Percentiles rank a stretch among this genome's conserved stretches.
phyloP scores from a whole-genome alignment of 2,888 invertebrate species.

The Morpho achilles region DNA sequence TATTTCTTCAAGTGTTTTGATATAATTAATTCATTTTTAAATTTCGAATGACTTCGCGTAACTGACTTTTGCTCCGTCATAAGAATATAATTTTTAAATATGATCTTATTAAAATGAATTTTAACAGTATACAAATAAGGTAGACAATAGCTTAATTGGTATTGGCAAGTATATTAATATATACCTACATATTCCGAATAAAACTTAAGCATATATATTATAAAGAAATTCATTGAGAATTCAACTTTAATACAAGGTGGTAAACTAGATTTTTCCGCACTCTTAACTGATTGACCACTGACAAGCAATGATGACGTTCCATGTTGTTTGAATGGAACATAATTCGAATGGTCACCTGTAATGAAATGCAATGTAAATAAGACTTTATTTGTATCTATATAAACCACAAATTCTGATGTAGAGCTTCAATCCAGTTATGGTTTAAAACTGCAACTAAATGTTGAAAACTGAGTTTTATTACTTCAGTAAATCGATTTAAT shows the following conservation, averaged over 20 bases:
- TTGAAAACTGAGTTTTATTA: constrained; percentile 23
- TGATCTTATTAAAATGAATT: too few relatives aligned
- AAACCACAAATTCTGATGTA: constrained; percentile 29
- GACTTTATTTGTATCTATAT: constrained; percentile 33
- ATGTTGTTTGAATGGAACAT: constrained; percentile 57
- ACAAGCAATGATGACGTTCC: constrained; percentile 53
- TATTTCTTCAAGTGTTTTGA: too few relatives aligned
- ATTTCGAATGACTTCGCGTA: too few relatives aligned
- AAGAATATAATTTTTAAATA: too few relatives aligned
- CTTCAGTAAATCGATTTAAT: constrained; percentile 14
- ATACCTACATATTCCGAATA: too few relatives aligned
- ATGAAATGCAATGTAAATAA: constrained; percentile 13
- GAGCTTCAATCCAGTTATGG: constrained; percentile 22
- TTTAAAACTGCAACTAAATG: constrained; percentile 22
- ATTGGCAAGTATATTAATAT: too few relatives aligned
- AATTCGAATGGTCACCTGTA: constrained; percentile 66
- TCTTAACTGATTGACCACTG: constrained; percentile 32
- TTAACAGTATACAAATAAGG: too few relatives aligned
- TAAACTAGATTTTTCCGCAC: constrained; percentile 37
- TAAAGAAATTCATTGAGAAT: constrained; percentile 12
- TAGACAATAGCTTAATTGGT: too few relatives aligned
- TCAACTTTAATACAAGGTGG: not conserved
- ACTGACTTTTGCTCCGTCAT: too few relatives aligned
- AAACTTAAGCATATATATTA: too few relatives aligned
- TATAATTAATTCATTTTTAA: too few relatives aligned